These are phyloP conservation scores for Sciurus vulgaris DNA, from an alignment of 2,797 vertebrate genomes.

Conservation along the genomic window DNA sequence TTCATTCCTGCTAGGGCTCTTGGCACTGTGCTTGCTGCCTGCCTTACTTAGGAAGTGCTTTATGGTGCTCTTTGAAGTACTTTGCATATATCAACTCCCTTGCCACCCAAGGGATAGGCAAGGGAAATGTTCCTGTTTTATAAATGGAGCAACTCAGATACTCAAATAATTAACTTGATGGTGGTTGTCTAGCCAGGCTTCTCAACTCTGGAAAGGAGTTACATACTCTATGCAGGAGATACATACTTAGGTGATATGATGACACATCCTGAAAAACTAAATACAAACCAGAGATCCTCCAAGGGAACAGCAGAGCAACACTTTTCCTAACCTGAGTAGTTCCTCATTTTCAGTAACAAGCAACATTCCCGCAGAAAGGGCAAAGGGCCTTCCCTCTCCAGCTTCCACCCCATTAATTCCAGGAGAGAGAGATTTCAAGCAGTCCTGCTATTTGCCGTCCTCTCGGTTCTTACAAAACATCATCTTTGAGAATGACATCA, in stretches of 20 bases:
- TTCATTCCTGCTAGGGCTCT: not conserved
- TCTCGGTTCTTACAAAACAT: not conserved
- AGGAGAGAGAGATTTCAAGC: not conserved
- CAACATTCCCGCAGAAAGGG: not conserved
- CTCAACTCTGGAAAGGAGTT: not conserved
- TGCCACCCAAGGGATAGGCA: not conserved
- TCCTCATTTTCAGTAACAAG: not conserved
- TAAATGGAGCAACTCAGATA: not conserved
- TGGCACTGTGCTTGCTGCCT: not conserved
- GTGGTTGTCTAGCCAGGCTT: not conserved
- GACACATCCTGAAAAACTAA: not conserved
- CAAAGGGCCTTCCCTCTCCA: not conserved
- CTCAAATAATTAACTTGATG: not conserved
- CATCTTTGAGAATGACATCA: not conserved
- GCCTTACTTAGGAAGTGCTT: no score
- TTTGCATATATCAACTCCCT: not conserved
- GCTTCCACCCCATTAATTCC: not conserved
- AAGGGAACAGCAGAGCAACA: not conserved
- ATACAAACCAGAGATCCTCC: not conserved
- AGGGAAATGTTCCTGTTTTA: not conserved
- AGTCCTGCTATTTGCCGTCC: not conserved
- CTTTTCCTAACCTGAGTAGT: not conserved
- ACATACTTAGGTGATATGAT: not conserved
- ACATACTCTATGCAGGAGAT: not conserved
- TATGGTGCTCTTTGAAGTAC: not conserved